Evolutionary conservation across 2,888 invertebrate species (phyloP).

Genomic region (Heliconius sara): DNA sequence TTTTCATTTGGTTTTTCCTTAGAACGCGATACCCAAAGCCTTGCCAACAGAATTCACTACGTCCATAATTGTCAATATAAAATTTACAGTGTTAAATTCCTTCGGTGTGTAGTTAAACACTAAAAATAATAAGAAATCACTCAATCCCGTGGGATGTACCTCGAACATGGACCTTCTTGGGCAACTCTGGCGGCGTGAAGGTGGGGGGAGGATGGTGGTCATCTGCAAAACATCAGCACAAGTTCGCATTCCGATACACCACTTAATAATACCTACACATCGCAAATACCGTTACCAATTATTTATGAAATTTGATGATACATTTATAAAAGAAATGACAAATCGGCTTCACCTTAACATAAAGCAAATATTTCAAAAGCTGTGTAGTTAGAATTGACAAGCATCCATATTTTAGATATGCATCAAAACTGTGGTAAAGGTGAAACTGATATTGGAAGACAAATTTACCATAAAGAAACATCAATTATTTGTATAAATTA

Average conservation of each 20-base stretch:
- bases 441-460: conserved; percentile 44
- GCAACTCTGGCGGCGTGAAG: conserved; percentile 99
- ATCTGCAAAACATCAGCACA: conserved; percentile 94
- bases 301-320: conserved; percentile 57
- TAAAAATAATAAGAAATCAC: conserved; percentile 60
- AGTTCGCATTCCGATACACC: conserved; percentile 85
- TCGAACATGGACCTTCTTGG: conserved; percentile 99
- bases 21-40: conserved; percentile 4
- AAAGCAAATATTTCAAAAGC: conserved; percentile 27
- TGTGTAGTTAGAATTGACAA: conserved; percentile 27
- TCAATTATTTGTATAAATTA: conserved; percentile 39
- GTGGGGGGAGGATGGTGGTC: conserved; percentile 98
- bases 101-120: conserved; percentile 19
- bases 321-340: conserved; percentile 49
- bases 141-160: conserved; percentile 86
- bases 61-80: conserved; percentile 24
- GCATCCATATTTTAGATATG: not conserved
- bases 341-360: conserved; percentile 62
- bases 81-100: conserved; percentile 3
- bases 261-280: conserved; percentile 75
- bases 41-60: not conserved
- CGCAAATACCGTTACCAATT: conserved; percentile 63
- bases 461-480: conserved; percentile 40
- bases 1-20: not conserved
- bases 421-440: conserved; percentile 34